A percentile compares a stretch with the other conserved stretches of the same genome.
Conservation (phyloP, 2,113 vertebrate species). For the Drymodes brunneopygia region DNA sequence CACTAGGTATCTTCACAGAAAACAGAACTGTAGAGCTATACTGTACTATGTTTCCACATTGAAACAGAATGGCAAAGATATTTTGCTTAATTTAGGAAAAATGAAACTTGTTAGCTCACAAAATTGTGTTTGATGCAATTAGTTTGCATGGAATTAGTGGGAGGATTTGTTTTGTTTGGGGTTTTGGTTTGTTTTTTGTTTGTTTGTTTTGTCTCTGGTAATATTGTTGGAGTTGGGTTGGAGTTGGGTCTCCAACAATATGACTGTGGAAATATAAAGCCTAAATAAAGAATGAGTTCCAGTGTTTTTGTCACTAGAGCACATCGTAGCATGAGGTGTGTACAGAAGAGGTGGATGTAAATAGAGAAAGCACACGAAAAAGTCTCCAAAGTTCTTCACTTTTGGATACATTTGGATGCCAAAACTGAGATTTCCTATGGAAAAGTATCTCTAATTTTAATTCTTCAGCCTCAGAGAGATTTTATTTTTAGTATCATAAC, state of each 20-base stretch:
- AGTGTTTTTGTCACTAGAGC: not conserved
- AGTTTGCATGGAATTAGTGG: not conserved
- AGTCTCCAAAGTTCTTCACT: not conserved
- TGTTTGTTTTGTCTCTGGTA: not conserved
- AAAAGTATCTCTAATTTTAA: not conserved
- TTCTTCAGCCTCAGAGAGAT: not conserved
- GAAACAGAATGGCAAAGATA: not conserved
- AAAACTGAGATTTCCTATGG: not conserved
- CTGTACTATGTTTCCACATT: not conserved
- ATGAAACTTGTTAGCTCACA: not conserved
- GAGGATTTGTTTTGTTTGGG: not conserved
- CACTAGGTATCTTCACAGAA: not conserved
- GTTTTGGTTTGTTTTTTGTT: not conserved
- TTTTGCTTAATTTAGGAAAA: not conserved
- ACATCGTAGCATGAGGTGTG: accelerated
- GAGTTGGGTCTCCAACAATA: too few relatives aligned
- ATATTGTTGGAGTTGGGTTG: too few relatives aligned
- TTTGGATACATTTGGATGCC: not conserved
- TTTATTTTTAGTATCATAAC: not conserved
- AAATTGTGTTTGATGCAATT: not conserved
- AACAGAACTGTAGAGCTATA: not conserved
- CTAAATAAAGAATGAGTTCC: not conserved
- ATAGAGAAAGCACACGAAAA: not conserved
- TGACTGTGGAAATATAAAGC: not conserved
- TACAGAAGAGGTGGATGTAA: not conserved